Conservation (phyloP, 2,888 invertebrate genomes). For the Scaptomyza cyrtandrae region DNA sequence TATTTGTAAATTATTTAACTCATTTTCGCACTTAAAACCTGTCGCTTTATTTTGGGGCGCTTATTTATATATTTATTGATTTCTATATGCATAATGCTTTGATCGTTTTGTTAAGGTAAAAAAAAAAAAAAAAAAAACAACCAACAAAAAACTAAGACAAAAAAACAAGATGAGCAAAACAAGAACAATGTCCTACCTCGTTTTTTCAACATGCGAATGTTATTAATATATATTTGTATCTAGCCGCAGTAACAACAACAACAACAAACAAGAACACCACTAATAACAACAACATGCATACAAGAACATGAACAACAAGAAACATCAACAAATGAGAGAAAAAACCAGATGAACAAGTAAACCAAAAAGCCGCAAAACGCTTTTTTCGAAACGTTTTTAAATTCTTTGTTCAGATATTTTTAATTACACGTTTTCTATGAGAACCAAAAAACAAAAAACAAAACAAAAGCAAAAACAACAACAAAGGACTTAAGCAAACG, state of each 20-base stretch:
- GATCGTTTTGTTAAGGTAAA: conserved; percentile 9
- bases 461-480: conserved; percentile 12
- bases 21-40: conserved; percentile 20
- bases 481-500: conserved; percentile 65
- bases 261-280: conserved; percentile 25
- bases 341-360: conserved; percentile 48
- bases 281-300: conserved; percentile 41
- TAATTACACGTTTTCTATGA: conserved; percentile 60
- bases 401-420: conserved; percentile 39
- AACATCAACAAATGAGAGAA: conserved; percentile 47
- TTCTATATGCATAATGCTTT: conserved; percentile 8
- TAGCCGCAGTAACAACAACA: conserved; percentile 24
- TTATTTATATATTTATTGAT: conserved; percentile 34
- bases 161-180: conserved; percentile 31
- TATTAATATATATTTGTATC: conserved; percentile 60
- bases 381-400: conserved; percentile 65
- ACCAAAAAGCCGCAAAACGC: conserved; percentile 50
- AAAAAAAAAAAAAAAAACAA: not conserved
- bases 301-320: conserved; percentile 29
- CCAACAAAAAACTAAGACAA: conserved; percentile 13
- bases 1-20: conserved; percentile 68
- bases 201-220: conserved; percentile 81
- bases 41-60: conserved; percentile 22
- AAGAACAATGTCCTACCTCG: conserved; percentile 83
- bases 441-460: conserved; percentile 51